Base-by-base conservation (phyloP, 1,140 invertebrate species). In the Diabrotica virgifera region DNA sequence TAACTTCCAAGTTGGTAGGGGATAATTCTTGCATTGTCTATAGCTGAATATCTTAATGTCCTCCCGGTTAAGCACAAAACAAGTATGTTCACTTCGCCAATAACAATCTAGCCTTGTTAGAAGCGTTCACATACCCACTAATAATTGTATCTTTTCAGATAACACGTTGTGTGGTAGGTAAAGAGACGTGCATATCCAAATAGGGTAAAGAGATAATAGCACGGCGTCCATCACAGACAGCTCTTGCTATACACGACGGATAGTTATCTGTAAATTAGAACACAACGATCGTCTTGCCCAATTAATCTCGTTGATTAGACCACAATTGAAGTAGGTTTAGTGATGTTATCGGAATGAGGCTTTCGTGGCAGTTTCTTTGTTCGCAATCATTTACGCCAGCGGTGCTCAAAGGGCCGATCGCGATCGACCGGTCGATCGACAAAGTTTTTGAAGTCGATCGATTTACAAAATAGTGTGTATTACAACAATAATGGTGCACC, bases 141-240 rank as follows among this genome's bases (percentile, higher is more conserved):
- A 46, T 46, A 46, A 46, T 46, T n/a, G n/a, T 46, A 10, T 46
- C 40, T 46, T 46, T 46, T 46, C 5, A 46, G 40, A 46, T 46
- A 46, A 46, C 40, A 46, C 40, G 40, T 46, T 46, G 40, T 46
- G 40, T 46, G 40, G 40, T 46, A 46, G 40, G 40, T 46, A 46
- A n/a, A 46, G 40, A 46, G 40, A 46, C 40, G 40, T 46, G 40
- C 40, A 46, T 46, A 46, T 10, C 40, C 40, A 46, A 46, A 46
- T 46, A 46, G 40, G 40, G 40, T 46, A 46, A 46, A 46, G 40
- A 46, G 40, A 46, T 46, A 46, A 46, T 46, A 46, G 40, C 40
- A 10, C 40, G 4, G n/a, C n/a, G 40, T 46, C 40, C 6, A 46
- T 46, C 40, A 46, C 40, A 46, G 40, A 46, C 40, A 46, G 40